phyloP scores from a whole-genome alignment of 2,113 vertebrate genomes.

The Lepus europaeus region DNA sequence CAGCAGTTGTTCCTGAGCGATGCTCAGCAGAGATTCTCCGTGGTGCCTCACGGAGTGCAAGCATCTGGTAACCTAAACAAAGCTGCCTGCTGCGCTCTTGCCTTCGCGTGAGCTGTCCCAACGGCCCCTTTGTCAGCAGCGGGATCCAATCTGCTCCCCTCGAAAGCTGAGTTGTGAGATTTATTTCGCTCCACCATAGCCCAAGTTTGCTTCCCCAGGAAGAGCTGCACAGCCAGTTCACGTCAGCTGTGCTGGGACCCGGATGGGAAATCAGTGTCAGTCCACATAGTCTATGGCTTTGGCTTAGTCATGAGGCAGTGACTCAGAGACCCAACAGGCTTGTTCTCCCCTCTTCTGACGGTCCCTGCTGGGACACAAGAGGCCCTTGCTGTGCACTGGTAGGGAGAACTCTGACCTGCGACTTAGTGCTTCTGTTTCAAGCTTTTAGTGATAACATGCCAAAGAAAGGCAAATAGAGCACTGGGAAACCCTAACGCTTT shows the following conservation, averaged over 20 bases:
- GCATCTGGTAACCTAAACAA: neutral
- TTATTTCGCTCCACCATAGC: conserved; percentile 32
- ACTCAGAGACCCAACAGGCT: neutral
- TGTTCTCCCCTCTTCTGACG: neutral
- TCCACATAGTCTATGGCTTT: conserved; percentile 26
- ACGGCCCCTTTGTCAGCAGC: neutral
- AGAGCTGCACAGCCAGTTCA: neutral
- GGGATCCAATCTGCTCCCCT: conserved; percentile 52
- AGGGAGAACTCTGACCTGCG: neutral
- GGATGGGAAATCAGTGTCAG: conserved; percentile 35
- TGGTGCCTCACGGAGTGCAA: neutral
- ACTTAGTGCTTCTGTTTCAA: conserved; percentile 11
- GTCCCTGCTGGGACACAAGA: neutral
- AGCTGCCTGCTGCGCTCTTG: neutral
- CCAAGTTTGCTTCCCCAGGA: conserved; percentile 28
- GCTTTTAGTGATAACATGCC: neutral
- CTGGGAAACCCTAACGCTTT: neutral
- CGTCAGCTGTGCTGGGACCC: conserved; percentile 32
- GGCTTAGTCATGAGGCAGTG: neutral
- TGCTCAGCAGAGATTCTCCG: neutral
- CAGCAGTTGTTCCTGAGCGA: neutral
- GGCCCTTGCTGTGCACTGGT: fast-evolving
- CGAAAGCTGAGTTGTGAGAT: conserved; percentile 26
- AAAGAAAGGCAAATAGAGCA: neutral
- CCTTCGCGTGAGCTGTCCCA: neutral